Evolutionary conservation across 2,113 vertebrate genomes (phyloP), one percentile per base, ranked within the genome.

Genomic region (Tretioscincus oriximinensis): DNA sequence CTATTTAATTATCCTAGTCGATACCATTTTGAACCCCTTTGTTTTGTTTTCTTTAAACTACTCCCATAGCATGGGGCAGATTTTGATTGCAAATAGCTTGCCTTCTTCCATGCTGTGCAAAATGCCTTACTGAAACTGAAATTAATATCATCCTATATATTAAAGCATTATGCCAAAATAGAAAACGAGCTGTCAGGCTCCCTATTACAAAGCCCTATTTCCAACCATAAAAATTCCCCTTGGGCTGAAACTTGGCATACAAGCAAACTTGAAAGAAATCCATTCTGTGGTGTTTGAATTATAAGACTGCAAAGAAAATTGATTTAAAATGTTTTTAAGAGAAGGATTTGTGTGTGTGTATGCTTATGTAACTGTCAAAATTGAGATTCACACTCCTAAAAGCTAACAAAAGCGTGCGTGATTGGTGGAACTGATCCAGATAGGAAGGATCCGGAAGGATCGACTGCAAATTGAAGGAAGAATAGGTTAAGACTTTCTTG

Each of bases 201-300:
- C 84, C 89, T 80, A 86, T 85, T 88, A 91, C 78, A 89, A 91
- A 91, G 76, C 58, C 81, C 18, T 84, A 84, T 84, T 89, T 84
- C 86, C 83, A 85, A 81, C 72, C 54, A 80, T 29, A 45, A 41
- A 72, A 81, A 66, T 76, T 83, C 90, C 85, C 75, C 80, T 85
- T 73, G 87, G 87, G 80, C 82, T 66, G 85, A 84, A 87, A 41
- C 68, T 16, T 72, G 80, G 86, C 81, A 85, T 76, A 87, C 74
- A 88, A 84, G 81, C 82, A 77, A 91, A 91, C 80, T 90, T 84
- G 78, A 91, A 89, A 92, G 86, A 91, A 91, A 85, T 85, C 80
- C 41, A 90, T 90, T 91, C 88, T 87, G 85, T 91, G 85, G 72
- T 51, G 83, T 91, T 90, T 88, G 80, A 90, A 91, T 92, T 81